A percentile compares a stretch with the other conserved stretches of the same genome.
Evolutionary conservation across 2,113 vertebrate genomes (phyloP).

Genomic region (Poeciliopsis occidentalis): DNA sequence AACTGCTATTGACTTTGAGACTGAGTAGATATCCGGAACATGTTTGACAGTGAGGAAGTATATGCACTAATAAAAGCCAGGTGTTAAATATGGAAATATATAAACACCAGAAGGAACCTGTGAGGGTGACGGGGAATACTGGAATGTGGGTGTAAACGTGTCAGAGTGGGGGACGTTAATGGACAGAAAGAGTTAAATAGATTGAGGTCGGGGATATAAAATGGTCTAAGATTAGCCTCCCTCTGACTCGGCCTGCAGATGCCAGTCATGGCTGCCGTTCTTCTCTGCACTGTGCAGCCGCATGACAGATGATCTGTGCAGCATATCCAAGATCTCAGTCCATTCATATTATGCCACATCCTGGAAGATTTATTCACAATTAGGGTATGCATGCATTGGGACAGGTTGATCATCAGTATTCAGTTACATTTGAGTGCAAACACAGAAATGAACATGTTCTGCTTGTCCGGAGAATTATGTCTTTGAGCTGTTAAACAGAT

Average conservation of each 20-base stretch:
- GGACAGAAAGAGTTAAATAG: slow-evolving; percentile 46
- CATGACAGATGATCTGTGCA: slow-evolving; percentile 45
- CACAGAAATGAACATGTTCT: slow-evolving; percentile 2
- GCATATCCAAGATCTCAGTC: slow-evolving; percentile 26
- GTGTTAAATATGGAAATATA: slow-evolving; percentile 25
- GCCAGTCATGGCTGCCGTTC: slow-evolving; percentile 71
- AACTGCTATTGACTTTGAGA: slow-evolving; percentile 53
- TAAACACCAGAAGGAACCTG: slow-evolving; percentile 16
- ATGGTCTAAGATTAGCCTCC: slow-evolving; percentile 77
- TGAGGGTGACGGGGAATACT: slow-evolving; percentile 26
- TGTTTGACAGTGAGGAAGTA: background rate
- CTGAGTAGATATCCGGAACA: slow-evolving; percentile 24
- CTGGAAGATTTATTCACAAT: background rate
- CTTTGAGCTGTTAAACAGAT: slow-evolving; percentile 62
- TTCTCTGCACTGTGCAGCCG: slow-evolving; percentile 42
- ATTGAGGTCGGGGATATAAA: slow-evolving; percentile 45
- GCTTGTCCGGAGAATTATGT: background rate
- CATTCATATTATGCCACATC: slow-evolving; percentile 24
- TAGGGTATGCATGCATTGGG: background rate
- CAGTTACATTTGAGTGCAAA: background rate
- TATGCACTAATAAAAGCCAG: too few species aligned
- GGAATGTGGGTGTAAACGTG: slow-evolving; percentile 64
- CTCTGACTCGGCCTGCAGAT: slow-evolving; percentile 59
- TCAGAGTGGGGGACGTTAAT: slow-evolving; percentile 32
- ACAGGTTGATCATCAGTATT: slow-evolving; percentile 18